Conservation (phyloP, 1,140 invertebrate genomes). For the Cepaea nemoralis region DNA sequence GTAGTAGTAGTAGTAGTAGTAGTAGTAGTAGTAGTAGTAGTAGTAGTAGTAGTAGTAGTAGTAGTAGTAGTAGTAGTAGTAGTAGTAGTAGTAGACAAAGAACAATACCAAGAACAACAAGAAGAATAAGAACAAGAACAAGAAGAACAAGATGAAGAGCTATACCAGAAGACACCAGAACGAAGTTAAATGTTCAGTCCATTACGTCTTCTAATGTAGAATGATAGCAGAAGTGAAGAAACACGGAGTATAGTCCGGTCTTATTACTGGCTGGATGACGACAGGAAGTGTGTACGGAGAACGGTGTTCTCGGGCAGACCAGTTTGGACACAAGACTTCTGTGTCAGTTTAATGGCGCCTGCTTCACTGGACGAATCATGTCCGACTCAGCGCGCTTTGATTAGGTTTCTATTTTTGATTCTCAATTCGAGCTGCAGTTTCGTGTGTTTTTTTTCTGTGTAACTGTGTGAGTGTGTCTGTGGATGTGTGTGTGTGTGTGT, state of each 20-base stretch:
- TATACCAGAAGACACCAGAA: no score
- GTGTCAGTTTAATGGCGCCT: not conserved
- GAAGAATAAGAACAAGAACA: no score
- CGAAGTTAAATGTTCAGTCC: no score
- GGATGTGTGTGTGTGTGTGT: not conserved
- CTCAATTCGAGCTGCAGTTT: not conserved
- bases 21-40: no score
- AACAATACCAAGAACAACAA: no score
- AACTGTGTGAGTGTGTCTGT: not conserved
- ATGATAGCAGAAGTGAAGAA: no score
- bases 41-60: slow-evolving; percentile 1
- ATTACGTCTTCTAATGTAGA: no score
- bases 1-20: not conserved
- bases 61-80: slow-evolving; percentile 6
- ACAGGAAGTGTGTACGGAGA: not conserved
- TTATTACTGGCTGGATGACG: no score
- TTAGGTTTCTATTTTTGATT: slow-evolving; percentile 24
- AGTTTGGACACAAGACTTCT: not conserved
- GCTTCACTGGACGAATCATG: not conserved
- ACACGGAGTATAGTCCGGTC: no score
- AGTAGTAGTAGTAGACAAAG: no score
- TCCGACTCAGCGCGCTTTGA: slow-evolving; percentile 9
- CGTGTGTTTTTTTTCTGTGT: not conserved
- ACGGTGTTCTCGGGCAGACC: not conserved
- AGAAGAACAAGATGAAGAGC: no score